A percentile compares a stretch with the other conserved stretches of the same genome.
phyloP scores from a whole-genome alignment of 2,797 vertebrate genomes.

The Peromyscus aztecus region DNA sequence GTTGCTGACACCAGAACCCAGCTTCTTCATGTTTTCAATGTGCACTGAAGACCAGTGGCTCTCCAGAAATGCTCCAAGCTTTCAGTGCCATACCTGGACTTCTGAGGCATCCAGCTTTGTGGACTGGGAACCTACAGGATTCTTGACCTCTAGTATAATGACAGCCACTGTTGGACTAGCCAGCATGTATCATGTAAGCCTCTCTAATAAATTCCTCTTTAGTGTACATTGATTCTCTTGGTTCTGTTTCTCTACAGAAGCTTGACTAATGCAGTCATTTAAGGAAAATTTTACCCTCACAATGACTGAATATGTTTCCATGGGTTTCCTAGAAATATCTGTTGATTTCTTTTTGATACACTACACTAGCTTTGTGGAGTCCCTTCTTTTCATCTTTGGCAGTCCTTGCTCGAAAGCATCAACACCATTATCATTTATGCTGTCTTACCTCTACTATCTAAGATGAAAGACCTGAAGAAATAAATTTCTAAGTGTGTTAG shows the following conservation, averaged over 20 bases:
- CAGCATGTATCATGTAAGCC: background rate
- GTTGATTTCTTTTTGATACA: background rate
- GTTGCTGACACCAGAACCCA: background rate
- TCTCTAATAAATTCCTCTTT: background rate
- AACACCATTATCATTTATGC: background rate
- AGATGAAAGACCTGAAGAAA: background rate
- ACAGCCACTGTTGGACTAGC: background rate
- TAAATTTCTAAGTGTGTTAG: background rate
- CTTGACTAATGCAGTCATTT: background rate
- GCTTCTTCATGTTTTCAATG: too few species aligned
- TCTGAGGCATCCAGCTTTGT: background rate
- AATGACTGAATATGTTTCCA: background rate
- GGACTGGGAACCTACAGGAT: background rate
- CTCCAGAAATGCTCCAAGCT: background rate
- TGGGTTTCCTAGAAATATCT: background rate
- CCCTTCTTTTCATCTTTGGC: background rate
- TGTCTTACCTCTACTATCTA: background rate
- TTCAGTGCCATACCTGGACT: background rate
- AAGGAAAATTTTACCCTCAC: background rate
- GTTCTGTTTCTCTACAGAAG: background rate
- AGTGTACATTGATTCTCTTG: background rate
- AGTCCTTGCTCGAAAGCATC: background rate
- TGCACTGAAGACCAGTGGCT: background rate
- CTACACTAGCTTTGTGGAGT: background rate
- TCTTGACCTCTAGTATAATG: background rate